A percentile compares a stretch with the other conserved stretches of the same genome.
Conservation (phyloP, 2,888 invertebrate genomes). For the Dugesia japonica region DNA sequence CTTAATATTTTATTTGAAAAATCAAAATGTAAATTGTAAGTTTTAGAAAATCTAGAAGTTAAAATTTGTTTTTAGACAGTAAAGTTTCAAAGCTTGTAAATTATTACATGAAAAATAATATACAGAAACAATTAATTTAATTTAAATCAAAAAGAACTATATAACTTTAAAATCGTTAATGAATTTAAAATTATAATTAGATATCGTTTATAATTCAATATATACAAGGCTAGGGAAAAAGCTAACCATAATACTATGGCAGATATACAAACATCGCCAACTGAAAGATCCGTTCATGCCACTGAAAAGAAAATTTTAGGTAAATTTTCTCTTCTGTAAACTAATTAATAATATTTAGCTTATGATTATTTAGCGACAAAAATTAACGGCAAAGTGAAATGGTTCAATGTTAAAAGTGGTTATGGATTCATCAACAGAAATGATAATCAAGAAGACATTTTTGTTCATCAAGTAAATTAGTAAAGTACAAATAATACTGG, state of each 20-base stretch:
- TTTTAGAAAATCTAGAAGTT: too few relatives aligned
- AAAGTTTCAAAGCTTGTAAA: too few relatives aligned
- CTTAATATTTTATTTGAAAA: too few relatives aligned
- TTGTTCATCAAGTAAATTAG: constrained; percentile 74
- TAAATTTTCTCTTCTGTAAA: not conserved
- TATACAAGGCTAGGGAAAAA: not conserved
- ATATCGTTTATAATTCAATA: constrained; percentile 11
- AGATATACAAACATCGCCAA: constrained; percentile 11
- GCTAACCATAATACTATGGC: not conserved
- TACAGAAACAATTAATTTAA: too few relatives aligned
- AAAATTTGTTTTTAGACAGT: too few relatives aligned
- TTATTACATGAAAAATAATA: too few relatives aligned
- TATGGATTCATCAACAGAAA: constrained; percentile 97
- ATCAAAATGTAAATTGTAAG: too few relatives aligned
- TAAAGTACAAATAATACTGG: constrained; percentile 37
- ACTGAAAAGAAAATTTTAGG: constrained; percentile 14
- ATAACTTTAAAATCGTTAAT: not conserved
- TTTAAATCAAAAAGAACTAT: not conserved
- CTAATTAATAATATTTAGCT: not conserved
- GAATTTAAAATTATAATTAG: constrained; percentile 7
- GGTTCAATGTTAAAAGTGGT: constrained; percentile 59
- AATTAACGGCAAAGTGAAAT: constrained; percentile 93
- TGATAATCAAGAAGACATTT: constrained; percentile 97
- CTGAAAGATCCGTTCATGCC: not conserved
- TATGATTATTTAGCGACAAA: constrained; percentile 23